Base-by-base conservation (phyloP, 1,140 invertebrate species). In the Sarcophaga peregrina region DNA sequence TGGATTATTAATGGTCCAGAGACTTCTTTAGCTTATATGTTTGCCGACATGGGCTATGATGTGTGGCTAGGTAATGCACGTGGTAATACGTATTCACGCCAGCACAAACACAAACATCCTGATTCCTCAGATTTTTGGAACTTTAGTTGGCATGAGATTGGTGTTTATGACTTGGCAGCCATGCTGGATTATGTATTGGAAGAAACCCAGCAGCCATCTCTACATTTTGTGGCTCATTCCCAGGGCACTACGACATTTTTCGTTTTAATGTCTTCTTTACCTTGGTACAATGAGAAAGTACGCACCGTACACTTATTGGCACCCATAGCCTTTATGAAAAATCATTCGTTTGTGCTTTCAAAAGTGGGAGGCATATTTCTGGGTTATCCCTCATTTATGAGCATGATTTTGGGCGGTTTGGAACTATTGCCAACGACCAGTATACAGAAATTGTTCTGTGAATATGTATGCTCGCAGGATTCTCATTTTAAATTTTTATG, bases 11-110 rank as follows among this genome's bases (percentile, higher is more conserved):
- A 94, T 84, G 94, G 94, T 15, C 93, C 93, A 10, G 88, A 92
- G 20, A 94, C 94, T 84, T 92, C 92, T 4, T 81, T 90, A 37
- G 91, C 91, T 6, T 93, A 91, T 83, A 88, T 94, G 37, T 88
- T 96, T 80, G 93, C 94, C 5, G 95, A 96, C 86, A 92, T 92
- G 2, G 95, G 95, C 3, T 95, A 94, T 84, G 96, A 97, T 89
- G 93, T 97, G 0, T 90, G 17, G 82, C 94, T 82, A 81, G 92
- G 93, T 5, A 95, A 95, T 87, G 90, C 91, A n/a, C 87, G 94
- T 8, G 94, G 95, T 13, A 95, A 94, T 84, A 91, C 91, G 0
- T 95, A 95, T 85, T 94, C 94, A 0, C 90, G 91, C 76, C 91
- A 91, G 15, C 94, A 95, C 85, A 92, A 91, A 45, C 88, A 86